phyloP scores from a whole-genome alignment of 2,888 invertebrate genomes.

The Opisthograptis luteolata region DNA sequence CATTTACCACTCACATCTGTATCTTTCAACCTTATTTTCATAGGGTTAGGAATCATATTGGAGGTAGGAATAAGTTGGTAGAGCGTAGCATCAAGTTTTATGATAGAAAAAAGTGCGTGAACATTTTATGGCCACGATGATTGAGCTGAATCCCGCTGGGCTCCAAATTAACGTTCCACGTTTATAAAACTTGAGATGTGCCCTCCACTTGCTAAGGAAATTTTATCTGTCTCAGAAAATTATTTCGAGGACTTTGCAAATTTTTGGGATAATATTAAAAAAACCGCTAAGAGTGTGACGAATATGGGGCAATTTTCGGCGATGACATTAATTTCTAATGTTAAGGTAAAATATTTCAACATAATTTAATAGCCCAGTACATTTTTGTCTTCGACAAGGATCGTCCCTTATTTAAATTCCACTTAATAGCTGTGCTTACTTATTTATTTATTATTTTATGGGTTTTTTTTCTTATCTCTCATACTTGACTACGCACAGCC shows the following conservation, averaged over 20 bases:
- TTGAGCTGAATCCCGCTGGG: slow-evolving; percentile 52
- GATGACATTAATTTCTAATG: background rate
- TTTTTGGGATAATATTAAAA: slow-evolving; percentile 4
- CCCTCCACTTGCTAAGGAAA: slow-evolving; percentile 26
- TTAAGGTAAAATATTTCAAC: background rate
- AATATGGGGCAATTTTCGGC: background rate
- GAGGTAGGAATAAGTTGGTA: slow-evolving; percentile 5
- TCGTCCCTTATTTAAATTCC: background rate
- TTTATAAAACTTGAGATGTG: slow-evolving; percentile 26
- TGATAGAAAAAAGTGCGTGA: slow-evolving; percentile 42
- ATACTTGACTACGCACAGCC: too few species aligned
- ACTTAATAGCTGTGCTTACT: too few species aligned
- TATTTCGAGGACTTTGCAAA: slow-evolving; percentile 9
- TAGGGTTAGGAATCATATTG: slow-evolving; percentile 22
- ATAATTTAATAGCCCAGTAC: background rate
- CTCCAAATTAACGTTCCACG: slow-evolving; percentile 50
- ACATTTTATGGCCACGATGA: slow-evolving; percentile 49
- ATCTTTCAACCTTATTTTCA: slow-evolving; percentile 28
- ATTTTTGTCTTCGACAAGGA: background rate
- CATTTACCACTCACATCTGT: background rate
- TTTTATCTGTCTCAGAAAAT: slow-evolving; percentile 29
- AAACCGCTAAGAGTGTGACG: background rate
- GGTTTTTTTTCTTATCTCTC: too few species aligned
- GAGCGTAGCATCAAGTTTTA: slow-evolving; percentile 33
- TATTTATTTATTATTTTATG: too few species aligned